Base-by-base conservation (phyloP, 2,888 invertebrate genomes). In the Eupithecia abbreviata region DNA sequence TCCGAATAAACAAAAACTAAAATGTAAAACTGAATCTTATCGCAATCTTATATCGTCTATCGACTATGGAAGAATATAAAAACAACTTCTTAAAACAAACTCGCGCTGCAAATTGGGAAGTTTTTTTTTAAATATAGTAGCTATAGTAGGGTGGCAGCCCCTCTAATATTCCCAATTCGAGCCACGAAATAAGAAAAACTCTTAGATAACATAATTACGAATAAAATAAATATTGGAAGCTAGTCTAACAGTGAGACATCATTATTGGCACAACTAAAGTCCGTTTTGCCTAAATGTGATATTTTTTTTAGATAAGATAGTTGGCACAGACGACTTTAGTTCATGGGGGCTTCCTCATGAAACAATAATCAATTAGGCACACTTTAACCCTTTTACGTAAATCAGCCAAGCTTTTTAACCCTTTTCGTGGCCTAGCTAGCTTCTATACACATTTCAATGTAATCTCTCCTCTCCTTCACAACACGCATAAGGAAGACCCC, bases 141-240 rank as follows among this genome's bases (percentile, higher is more conserved):
- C 65, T 43, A 71, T 62, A 55, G 65, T 43, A 70, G 72, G 49
- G 47, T 30, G 10, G 18, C 13, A 49, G 30, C 75, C 75, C 67
- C 66, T 83, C 80, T 83, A 79, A 49, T 81, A 78, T 79, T 83
- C 86, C 86, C 86, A 84, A 77, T 82, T 76, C 55, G 71, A 65
- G 73, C 30, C 66, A 72, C 69, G 76, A 84, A 83, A 84, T 84
- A 84, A 85, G 84, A 83, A 86, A 87, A 86, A 85, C 87, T 86
- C 89, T 89, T 90, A 90, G 86, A 83, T 82, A 85, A 88, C 88
- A 89, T 69, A 90, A 87, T 85, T 84, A 87, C 85, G 85, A 85
- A 86, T 86, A 88, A 90, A 91, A 89, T 88, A 88, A 87, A 86
- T 87, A 88, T 84, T 85, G 85, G 78, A 87, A 85, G 82, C 79